Base-by-base conservation (phyloP, 1,140 invertebrate species). In the Papilio polytes region DNA sequence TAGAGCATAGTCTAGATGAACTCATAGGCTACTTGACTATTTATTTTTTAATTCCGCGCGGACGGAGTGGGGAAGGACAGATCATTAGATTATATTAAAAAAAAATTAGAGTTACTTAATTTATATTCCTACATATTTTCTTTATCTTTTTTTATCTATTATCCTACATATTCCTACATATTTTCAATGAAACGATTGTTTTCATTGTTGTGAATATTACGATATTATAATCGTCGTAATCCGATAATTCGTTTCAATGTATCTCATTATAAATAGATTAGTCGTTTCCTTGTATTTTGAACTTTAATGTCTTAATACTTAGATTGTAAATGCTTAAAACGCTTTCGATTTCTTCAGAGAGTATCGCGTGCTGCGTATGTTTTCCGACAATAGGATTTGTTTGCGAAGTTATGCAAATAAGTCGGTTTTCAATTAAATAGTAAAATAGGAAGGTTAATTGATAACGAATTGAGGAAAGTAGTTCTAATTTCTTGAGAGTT, bases 191-290 rank as follows among this genome's bases (percentile, higher is more conserved):
- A 70, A 31, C 15, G 13, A 18, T 70, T 15, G 12, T 12, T 31
- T 70, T 31, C 36, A 31, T 31, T 56, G 1, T 70, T 70, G 1
- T 15, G 3, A 15, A 31, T 31, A 36, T 63, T 10, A 3, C 10
- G 12, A 13, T 22, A 63, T 9, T 63, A 63, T 63, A 70, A 12
- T 70, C 22, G 20, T 70, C 63, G 63, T 70, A 31, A 70, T 70
- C 63, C 63, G 26, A 26, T 66, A 31, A 66, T 66, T 31, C 59
- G 22, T 15, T 70, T 66, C 1, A 63, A 26, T 70, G 63, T 70
- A 70, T 70, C 63, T 70, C 26, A 70, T 70, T 70, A 70, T 31
- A 70, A 70, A 70, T 4, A 31, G 10, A 31, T 31, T 66, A 66
- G 26, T 70, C 12, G 0, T 70, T 70, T 70, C 12, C 1, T 70